These are phyloP conservation scores for Gasterosteus aculeatus DNA, from an alignment of 2,113 vertebrate species.

Conservation along the genomic window DNA sequence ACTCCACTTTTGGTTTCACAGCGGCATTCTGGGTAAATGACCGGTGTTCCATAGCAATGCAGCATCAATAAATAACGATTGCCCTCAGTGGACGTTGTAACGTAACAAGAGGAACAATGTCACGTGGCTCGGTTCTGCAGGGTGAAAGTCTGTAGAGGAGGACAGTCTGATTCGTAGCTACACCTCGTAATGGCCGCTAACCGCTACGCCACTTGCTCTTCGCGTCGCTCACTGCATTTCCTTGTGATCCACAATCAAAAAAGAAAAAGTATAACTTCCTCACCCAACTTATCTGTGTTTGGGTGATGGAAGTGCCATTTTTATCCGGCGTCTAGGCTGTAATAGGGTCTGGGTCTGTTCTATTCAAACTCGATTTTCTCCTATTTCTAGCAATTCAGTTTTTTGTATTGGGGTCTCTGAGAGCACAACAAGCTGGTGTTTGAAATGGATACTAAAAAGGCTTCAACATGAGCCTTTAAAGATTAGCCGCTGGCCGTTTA, in stretches of 20 bases:
- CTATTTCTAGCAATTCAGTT: not conserved
- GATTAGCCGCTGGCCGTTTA: slow-evolving; percentile 62
- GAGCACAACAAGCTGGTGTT: slow-evolving; percentile 45
- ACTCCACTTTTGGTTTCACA: too few species aligned
- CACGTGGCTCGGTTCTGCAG: too few species aligned
- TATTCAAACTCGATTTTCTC: slow-evolving; percentile 21
- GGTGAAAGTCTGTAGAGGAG: not conserved
- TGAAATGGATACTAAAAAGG: slow-evolving; percentile 46
- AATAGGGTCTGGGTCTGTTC: not conserved
- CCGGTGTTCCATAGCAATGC: too few species aligned
- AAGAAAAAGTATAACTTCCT: not conserved
- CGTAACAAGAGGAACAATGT: too few species aligned
- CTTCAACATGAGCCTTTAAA: slow-evolving; percentile 39
- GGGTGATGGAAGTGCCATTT: not conserved
- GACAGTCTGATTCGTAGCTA: not conserved
- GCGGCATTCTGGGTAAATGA: too few species aligned
- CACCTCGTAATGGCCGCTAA: not conserved
- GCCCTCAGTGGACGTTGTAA: too few species aligned
- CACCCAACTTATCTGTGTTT: not conserved
- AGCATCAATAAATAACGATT: too few species aligned
- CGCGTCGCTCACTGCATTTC: not conserved
- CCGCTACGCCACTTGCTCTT: not conserved
- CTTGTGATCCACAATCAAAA: not conserved
- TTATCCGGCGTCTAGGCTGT: not conserved
- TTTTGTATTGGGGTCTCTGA: not conserved